Evolutionary conservation across 2,888 invertebrate species (phyloP).

Genomic region (Apamea monoglypha): DNA sequence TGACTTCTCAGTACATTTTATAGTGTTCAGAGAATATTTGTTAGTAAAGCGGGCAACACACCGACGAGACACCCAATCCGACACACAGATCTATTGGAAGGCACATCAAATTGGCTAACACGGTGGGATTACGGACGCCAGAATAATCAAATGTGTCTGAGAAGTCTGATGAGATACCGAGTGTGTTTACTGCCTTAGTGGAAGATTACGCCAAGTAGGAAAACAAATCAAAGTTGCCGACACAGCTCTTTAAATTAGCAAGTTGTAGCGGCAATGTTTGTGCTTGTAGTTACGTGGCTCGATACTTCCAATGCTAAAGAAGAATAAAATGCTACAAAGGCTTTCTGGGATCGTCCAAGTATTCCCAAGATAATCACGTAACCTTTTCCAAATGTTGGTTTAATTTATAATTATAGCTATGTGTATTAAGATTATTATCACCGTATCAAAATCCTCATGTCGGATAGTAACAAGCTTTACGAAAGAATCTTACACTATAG

Average conservation of each 20-base stretch:
- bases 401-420: constrained; percentile 28
- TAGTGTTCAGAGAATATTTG: constrained; percentile 41
- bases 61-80: constrained; percentile 32
- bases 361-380: neutral
- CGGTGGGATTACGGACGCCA: constrained; percentile 40
- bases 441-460: constrained; percentile 42
- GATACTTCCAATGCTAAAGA: neutral
- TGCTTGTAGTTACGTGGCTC: constrained; percentile 10
- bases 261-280: constrained; percentile 33
- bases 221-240: constrained; percentile 43
- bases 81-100: constrained; percentile 32
- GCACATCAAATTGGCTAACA: constrained; percentile 55
- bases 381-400: neutral
- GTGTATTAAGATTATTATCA: constrained; percentile 28
- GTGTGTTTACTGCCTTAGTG: constrained; percentile 28
- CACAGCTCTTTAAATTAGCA: constrained; percentile 40
- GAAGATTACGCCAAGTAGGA: constrained; percentile 40
- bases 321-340: neutral
- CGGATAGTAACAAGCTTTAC: constrained; percentile 21
- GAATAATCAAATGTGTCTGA: constrained; percentile 57
- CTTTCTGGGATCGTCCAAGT: constrained; percentile 1
- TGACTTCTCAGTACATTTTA: constrained; percentile 26
- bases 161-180: constrained; percentile 33
- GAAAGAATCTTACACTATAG: constrained; percentile 56
- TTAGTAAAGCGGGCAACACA: constrained; percentile 27